Base-by-base conservation (phyloP, 1,140 invertebrate species). In the Drosophila nasuta region DNA sequence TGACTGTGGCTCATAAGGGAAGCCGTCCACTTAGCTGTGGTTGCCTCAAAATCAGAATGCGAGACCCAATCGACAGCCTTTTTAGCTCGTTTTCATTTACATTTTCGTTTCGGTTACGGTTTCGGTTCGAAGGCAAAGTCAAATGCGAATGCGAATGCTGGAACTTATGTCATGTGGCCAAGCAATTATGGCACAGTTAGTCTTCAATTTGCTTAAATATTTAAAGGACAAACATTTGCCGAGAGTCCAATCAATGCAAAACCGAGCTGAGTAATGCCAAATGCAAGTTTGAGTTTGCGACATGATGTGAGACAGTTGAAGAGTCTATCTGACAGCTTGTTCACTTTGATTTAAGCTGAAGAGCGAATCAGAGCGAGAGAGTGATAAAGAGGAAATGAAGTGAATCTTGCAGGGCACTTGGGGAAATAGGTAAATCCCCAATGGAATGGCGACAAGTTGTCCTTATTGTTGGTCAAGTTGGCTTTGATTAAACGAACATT, bases 401-500 rank as follows among this genome's bases (percentile, higher is more conserved):
- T 86, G 82, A 75, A 81, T 45, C 66, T 85, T 68, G 54, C 65
- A 52, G 73, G 28, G 58, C 52, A 48, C 75, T 81, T 67, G 7
- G 30, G 13, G 20, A 54, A 35, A 70, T 43, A 76, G 79, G 70
- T 79, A 66, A 79, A 67, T 76, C 45, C 51, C 15, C 41, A 17
- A 30, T 17, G 33, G 45, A 62, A 17, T 65, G 48, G 30, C 46
- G 58, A 20, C 52, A 74, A 77, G 20, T 25, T 75, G 70, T 57
- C 73, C 87, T 74, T 75, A 77, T 77, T 80, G 76, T 51, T 67
- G 66, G 69, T 82, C 83, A 66, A 82, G 77, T 72, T 80, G 74
- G 63, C 66, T 81, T 88, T 88, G 80, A 88, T 89, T 89, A 89
- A 88, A 69, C 30, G 79, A 65, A 86, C 75, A 86, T 69, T 75